phyloP scores from a whole-genome alignment of 2,113 vertebrate genomes.

The Zosterops borbonicus region DNA sequence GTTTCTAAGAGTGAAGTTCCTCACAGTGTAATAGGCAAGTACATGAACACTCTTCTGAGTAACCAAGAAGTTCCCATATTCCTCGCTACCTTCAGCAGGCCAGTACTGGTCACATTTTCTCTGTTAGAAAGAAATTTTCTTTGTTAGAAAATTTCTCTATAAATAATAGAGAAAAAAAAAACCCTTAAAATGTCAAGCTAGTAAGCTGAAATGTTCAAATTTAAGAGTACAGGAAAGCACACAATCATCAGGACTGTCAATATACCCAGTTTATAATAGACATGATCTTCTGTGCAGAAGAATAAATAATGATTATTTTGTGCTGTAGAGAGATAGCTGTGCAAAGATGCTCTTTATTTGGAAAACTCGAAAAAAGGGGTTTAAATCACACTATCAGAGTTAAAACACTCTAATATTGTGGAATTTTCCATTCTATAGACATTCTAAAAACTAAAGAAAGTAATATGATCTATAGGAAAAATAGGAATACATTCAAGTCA shows the following conservation, averaged over 20 bases:
- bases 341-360: not conserved
- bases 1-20: constrained; percentile 88
- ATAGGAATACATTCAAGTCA: not conserved
- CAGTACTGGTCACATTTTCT: constrained; percentile 98
- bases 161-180: not conserved
- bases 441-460: not conserved
- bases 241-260: not conserved
- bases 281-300: not conserved
- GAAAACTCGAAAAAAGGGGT: not conserved
- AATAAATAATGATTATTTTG: not conserved
- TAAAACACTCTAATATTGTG: not conserved
- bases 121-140: constrained; percentile 67
- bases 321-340: not conserved
- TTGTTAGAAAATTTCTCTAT: not conserved
- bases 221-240: not conserved
- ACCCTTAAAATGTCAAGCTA: not conserved
- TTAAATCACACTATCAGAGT: not conserved
- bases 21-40: constrained; percentile 89
- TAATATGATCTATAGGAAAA: not conserved
- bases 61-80: constrained; percentile 89
- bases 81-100: constrained; percentile 89
- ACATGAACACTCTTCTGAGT: constrained; percentile 83
- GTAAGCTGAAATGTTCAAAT: not conserved
- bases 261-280: not conserved
- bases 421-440: not conserved